Evolutionary conservation across 2,797 vertebrate species (phyloP), one percentile per base, ranked within the genome.

Genomic region (Propithecus deckenii): DNA sequence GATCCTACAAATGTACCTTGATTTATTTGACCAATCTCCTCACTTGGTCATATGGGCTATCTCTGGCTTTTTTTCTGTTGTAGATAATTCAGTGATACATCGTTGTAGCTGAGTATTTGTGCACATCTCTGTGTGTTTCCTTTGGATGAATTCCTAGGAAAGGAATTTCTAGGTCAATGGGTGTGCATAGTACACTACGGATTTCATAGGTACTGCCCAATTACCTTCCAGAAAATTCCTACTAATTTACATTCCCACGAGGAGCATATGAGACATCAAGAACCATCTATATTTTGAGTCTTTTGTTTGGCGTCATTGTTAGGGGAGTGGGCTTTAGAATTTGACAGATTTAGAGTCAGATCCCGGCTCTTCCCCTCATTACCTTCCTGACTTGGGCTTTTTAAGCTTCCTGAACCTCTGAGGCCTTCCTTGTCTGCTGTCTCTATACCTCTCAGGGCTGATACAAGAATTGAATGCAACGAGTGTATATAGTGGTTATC

Each of bases 211-310:
- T 32, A 61, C 41, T 94, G 61, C 52, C 83, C 95, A 76, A 61
- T 65, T 94, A 35, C 63, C 78, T 78, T 93, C 79, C 89, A 89
- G 79, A 83, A 96, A 93, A 75, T 84, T 86, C 52, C 69, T 71
- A 74, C 61, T 74, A 86, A 17, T 69, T 93, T 94, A 61, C 14
- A 57, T 86, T 83, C 43, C 67, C 74, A 91, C 4, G 38, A 38
- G 28, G 43, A 94, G 48, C 15, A 7, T 50, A 32, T 85, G 22
- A 28, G 25, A 87, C 15, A 48, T 86, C 30, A 55, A 75, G 48
- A 20, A 14, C 30, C 86, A 83, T 80, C 46, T 92, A 10, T 83
- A 81, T 86, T 96, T 86, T 91, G 79, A 93, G 59, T 63, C 25
- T 22, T 86, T 86, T 17, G 14, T 43, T 93, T 95, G 79, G 30